Evolutionary conservation across 2,888 invertebrate species (phyloP).

Genomic region (Pedicia rivosa): DNA sequence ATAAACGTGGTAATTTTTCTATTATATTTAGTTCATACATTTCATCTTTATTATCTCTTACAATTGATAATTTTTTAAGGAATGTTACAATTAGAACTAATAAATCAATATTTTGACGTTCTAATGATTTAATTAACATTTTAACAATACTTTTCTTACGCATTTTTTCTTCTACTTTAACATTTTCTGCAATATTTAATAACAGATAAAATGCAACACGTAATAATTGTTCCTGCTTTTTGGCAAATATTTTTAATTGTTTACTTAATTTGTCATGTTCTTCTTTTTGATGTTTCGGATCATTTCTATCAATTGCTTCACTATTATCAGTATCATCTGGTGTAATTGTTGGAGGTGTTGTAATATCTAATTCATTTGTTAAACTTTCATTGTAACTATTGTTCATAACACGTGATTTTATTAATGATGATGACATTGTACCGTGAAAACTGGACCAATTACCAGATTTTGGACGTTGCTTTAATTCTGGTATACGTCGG

Average conservation of each 20-base stretch:
- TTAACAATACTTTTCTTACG: constrained; percentile 81
- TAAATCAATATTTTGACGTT: constrained; percentile 78
- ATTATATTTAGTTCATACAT: constrained; percentile 72
- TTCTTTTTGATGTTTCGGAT: constrained; percentile 37
- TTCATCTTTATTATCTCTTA: constrained; percentile 83
- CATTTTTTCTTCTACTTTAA: constrained; percentile 94
- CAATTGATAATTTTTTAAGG: constrained; percentile 86
- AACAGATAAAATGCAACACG: constrained; percentile 85
- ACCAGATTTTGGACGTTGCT: constrained; percentile 58
- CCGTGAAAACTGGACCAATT: constrained; percentile 38
- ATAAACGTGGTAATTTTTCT: constrained; percentile 66
- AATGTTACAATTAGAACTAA: constrained; percentile 83
- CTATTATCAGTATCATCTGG: constrained; percentile 29
- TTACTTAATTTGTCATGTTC: constrained; percentile 65
- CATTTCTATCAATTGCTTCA: constrained; percentile 26
- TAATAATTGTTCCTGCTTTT: constrained; percentile 85
- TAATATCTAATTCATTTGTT: constrained; percentile 16
- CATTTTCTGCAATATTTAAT: constrained; percentile 89
- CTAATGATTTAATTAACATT: constrained; percentile 73
- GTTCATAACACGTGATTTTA: constrained; percentile 42
- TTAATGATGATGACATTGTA: constrained; percentile 33
- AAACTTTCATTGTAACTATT: constrained; percentile 54
- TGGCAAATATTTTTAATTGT: constrained; percentile 64
- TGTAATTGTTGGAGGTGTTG: constrained; percentile 12
- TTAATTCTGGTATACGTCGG: constrained; percentile 55